Conservation (phyloP, 2,888 invertebrate genomes). For the Malachius bipustulatus region DNA sequence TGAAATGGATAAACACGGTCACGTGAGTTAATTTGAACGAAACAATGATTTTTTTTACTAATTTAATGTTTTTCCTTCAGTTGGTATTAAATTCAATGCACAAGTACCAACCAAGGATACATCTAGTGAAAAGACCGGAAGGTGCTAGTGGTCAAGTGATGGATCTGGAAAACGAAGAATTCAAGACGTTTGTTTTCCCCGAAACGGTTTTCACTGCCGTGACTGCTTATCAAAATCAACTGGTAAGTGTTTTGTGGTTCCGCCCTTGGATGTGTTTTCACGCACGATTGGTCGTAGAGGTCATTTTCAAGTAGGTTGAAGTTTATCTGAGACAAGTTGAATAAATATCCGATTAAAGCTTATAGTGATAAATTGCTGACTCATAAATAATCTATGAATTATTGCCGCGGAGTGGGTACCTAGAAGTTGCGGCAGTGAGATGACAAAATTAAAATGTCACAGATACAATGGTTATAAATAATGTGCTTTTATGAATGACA, state of each 20-base stretch:
- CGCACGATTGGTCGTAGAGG: too few species aligned
- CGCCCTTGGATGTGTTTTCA: too few species aligned
- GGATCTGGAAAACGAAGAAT: constrained; percentile 60
- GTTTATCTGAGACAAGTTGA: too few species aligned
- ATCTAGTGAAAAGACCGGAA: constrained; percentile 57
- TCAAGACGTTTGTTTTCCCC: constrained; percentile 67
- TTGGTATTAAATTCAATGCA: constrained; percentile 77
- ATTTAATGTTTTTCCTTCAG: constrained; percentile 40
- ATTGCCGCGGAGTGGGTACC: too few species aligned
- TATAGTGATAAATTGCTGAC: too few species aligned
- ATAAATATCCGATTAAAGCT: too few species aligned
- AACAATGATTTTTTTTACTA: not conserved
- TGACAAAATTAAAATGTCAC: too few species aligned
- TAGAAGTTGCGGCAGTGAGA: too few species aligned
- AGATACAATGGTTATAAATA: too few species aligned
- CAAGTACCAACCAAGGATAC: constrained; percentile 71
- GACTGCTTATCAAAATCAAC: constrained; percentile 77
- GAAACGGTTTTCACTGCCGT: constrained; percentile 78
- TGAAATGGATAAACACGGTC: constrained; percentile 92
- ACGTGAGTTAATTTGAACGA: constrained; percentile 52
- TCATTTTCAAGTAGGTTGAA: too few species aligned
- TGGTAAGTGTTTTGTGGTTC: constrained; percentile 56
- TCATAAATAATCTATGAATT: too few species aligned
- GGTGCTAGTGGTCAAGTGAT: constrained; percentile 46
- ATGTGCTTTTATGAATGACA: too few species aligned